These are phyloP conservation scores for Cotesia typhae DNA, from an alignment of 1,140 invertebrate species.

Conservation along the genomic window DNA sequence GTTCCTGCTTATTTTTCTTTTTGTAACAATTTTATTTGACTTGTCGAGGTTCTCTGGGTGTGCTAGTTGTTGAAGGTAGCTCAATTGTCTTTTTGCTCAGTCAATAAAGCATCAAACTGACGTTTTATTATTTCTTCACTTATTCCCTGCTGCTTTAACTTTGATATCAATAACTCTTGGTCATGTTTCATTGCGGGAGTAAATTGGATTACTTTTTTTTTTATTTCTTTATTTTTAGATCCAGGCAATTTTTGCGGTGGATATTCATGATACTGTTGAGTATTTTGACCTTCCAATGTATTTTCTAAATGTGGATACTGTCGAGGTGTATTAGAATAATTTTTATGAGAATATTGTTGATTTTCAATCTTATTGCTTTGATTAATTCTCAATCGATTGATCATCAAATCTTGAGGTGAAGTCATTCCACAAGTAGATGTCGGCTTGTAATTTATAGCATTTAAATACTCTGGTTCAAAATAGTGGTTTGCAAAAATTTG, in stretches of 20 bases:
- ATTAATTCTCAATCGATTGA: conserved; percentile 25
- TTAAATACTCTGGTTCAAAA: neutral
- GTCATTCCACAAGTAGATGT: conserved; percentile 28
- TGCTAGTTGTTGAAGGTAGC: conserved; percentile 41
- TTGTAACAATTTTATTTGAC: neutral
- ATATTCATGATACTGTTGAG: conserved; percentile 14
- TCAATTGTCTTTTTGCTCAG: conserved; percentile 54
- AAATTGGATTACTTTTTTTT: conserved; percentile 40
- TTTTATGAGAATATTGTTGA: neutral
- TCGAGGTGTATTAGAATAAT: neutral
- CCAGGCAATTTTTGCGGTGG: neutral
- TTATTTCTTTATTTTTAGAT: neutral
- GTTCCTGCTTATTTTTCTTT: conserved; percentile 34
- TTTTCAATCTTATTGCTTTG: conserved; percentile 5
- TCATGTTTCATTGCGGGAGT: conserved; percentile 54
- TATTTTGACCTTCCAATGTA: conserved; percentile 2
- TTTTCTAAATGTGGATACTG: neutral
- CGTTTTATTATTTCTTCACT: conserved; percentile 50
- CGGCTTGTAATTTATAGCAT: neutral
- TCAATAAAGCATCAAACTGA: conserved; percentile 54
- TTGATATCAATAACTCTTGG: conserved; percentile 51
- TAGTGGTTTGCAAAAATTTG: neutral
- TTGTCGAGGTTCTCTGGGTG: conserved; percentile 10
- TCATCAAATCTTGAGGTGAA: conserved; percentile 35
- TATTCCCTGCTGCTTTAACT: conserved; percentile 55